Conservation (phyloP, 2,113 vertebrate genomes). For the Muscicapa adusta region DNA sequence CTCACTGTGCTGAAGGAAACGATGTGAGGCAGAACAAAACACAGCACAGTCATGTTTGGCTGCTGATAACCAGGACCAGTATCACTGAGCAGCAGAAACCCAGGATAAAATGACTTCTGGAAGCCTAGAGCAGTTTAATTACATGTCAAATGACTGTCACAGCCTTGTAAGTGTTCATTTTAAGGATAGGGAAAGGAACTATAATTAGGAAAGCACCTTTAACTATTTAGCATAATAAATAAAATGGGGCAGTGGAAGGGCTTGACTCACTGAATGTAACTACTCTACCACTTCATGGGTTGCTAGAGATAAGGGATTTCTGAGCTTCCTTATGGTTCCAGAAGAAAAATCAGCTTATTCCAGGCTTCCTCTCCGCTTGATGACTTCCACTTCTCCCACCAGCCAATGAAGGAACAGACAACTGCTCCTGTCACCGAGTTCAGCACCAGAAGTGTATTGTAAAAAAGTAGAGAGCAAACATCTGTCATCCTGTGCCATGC, state of each 20-base stretch:
- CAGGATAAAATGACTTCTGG: background rate
- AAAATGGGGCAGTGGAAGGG: background rate
- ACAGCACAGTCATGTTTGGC: background rate
- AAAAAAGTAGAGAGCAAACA: background rate
- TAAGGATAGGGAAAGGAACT: background rate
- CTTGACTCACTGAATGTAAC: background rate
- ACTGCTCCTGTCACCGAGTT: background rate
- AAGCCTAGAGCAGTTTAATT: background rate
- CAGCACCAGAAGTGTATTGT: background rate
- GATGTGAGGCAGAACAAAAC: background rate
- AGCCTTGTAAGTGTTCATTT: background rate
- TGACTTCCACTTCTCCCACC: background rate
- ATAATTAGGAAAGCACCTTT: background rate
- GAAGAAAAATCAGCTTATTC: slow-evolving; percentile 32
- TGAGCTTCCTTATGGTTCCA: background rate
- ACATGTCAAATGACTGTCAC: background rate
- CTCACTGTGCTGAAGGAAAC: background rate
- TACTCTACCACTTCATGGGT: background rate
- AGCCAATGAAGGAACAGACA: background rate
- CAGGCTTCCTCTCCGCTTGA: slow-evolving; percentile 48
- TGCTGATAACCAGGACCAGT: slow-evolving; percentile 33
- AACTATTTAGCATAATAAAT: background rate
- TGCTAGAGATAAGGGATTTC: slow-evolving; percentile 48
- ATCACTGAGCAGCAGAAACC: slow-evolving; percentile 39
- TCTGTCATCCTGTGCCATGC: background rate